These are phyloP conservation scores for Corythoichthys intestinalis DNA, from an alignment of 2,113 vertebrate species.

Conservation along the genomic window DNA sequence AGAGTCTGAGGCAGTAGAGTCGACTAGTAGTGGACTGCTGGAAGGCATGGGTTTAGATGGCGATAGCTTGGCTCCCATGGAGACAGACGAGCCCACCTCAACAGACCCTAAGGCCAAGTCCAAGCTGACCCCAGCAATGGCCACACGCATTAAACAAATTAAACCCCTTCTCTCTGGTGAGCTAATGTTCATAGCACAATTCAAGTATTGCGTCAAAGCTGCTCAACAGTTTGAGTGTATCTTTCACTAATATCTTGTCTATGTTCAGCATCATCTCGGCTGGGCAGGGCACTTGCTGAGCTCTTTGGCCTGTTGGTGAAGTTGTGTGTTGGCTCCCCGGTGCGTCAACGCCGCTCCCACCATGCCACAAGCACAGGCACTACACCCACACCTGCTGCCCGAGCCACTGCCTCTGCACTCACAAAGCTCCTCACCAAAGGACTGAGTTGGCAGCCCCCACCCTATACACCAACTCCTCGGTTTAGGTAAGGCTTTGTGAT, in stretches of 20 bases:
- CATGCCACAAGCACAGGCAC: slow-evolving; percentile 89
- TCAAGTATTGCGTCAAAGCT: background rate
- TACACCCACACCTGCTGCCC: slow-evolving; percentile 86
- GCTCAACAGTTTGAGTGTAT: background rate
- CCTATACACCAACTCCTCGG: slow-evolving; percentile 90
- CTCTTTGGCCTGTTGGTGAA: slow-evolving; percentile 90
- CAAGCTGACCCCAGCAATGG: slow-evolving; percentile 92
- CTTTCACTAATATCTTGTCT: background rate
- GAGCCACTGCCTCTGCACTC: slow-evolving; percentile 87
- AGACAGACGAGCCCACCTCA: slow-evolving; percentile 86
- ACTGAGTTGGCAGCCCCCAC: slow-evolving; percentile 89
- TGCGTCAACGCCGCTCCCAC: slow-evolving; percentile 87
- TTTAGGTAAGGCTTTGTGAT: slow-evolving; percentile 74
- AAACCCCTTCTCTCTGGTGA: slow-evolving; percentile 89
- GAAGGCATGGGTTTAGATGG: slow-evolving; percentile 90
- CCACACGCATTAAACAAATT: slow-evolving; percentile 91
- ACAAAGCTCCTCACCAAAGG: slow-evolving; percentile 91
- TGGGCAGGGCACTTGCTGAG: slow-evolving; percentile 88
- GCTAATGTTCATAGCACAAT: background rate
- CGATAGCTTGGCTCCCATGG: slow-evolving; percentile 88
- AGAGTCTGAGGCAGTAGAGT: slow-evolving; percentile 79
- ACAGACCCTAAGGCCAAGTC: slow-evolving; percentile 86
- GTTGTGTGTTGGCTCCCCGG: slow-evolving; percentile 89
- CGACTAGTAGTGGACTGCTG: slow-evolving; percentile 81
- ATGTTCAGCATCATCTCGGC: slow-evolving; percentile 81